These are phyloP conservation scores for Lasioglossum leucozonium DNA, from an alignment of 2,888 invertebrate genomes.

Conservation along the genomic window DNA sequence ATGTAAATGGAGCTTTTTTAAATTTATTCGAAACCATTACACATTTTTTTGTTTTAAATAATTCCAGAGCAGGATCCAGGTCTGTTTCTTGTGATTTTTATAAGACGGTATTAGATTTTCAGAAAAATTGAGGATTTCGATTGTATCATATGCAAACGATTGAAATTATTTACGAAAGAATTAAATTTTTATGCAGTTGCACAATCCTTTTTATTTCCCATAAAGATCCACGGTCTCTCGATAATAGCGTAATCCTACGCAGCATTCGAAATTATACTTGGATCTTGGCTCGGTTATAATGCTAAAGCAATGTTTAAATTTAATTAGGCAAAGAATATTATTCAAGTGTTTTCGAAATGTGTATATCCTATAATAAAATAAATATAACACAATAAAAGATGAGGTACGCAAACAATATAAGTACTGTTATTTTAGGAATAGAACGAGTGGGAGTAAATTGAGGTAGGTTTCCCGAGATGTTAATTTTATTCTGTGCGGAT, in stretches of 20 bases:
- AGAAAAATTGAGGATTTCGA: no score
- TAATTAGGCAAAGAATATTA: not conserved
- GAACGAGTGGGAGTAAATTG: not conserved
- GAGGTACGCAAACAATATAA: not conserved
- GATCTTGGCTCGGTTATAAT: not conserved
- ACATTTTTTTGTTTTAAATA: not conserved
- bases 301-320: not conserved
- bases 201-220: not conserved
- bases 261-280: not conserved
- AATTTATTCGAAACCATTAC: not conserved
- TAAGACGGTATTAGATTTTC: not conserved
- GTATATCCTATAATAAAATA: not conserved
- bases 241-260: not conserved
- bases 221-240: not conserved
- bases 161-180: not conserved
- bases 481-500: not conserved
- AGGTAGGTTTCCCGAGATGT: not conserved
- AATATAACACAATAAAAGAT: not conserved
- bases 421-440: not conserved
- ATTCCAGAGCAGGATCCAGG: not conserved
- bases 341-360: not conserved
- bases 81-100: not conserved
- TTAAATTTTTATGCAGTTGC: not conserved
- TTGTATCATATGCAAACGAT: not conserved
- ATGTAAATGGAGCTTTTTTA: not conserved